Base-by-base conservation (phyloP, 2,888 invertebrate species). In the Listrodromus nycthemerus region DNA sequence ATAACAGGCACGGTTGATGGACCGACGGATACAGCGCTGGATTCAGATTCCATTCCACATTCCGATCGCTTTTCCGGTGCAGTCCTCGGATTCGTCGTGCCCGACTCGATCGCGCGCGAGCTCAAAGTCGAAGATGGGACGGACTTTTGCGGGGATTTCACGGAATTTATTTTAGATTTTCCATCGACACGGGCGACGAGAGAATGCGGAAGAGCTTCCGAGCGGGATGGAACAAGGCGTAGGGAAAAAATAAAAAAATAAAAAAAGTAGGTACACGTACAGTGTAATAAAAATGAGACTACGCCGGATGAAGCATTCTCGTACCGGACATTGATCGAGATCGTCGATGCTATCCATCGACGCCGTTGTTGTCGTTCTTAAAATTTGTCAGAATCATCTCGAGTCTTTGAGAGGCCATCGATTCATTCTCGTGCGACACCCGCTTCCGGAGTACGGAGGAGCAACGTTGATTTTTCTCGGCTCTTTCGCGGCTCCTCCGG, bases 311-410 rank as follows among this genome's bases (percentile, higher is more conserved):
- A 75, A 52, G 33, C 50, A 65, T 83, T 79, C 78, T 66, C 65
- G 30, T 48, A 45, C 81, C 81, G 84, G 81, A 81, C 75, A 79
- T 79, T 78, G 84, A 81, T 78, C 63, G 66, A 78, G 81, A 84
- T 81, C 79, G 81, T 24, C 74, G 55, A n/a, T 10, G 33, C 69
- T 63, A 58, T 70, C 50, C 63, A 50, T 4, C 37, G n/a, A 71
- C 71, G 67, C 55, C 37, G 67, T 50, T 74, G 33, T 78, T 52
- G 67, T 50, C 65, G 70, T 67, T 37, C 67, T 71, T 41, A 48
- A 21, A 45, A 48, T n/a, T 67, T 58, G 50, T 24, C 71, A 67
- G 65, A 65, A 74, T 37, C 77, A 24, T 71, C 74, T 69, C 61
- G 61, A 16, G 61, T 30, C 61, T 61, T 30, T 30, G 61, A 61